phyloP scores from a whole-genome alignment of 2,113 vertebrate genomes.

The Rhadina sibilatrix region DNA sequence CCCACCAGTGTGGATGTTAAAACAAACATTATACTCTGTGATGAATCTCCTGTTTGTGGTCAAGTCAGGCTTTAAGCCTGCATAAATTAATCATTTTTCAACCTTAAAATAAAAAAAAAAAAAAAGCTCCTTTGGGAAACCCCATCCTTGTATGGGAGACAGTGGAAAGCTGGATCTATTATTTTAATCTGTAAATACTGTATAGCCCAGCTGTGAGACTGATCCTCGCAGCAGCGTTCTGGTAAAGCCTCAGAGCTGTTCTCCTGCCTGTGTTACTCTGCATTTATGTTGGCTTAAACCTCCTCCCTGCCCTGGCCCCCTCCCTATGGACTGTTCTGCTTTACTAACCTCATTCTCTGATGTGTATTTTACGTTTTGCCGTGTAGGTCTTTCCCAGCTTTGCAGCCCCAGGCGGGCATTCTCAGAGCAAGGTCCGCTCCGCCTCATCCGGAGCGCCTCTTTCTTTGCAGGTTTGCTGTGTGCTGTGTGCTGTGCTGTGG shows the following conservation, averaged over 20 bases:
- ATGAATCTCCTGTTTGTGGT: constrained; percentile 45
- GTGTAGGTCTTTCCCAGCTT: constrained; percentile 98
- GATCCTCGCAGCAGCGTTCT: background rate
- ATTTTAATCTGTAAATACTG: background rate
- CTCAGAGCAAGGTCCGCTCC: constrained; percentile 99
- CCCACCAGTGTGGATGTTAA: background rate
- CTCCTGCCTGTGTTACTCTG: constrained; percentile 43
- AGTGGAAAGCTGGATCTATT: constrained; percentile 2
- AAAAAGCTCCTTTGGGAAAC: background rate
- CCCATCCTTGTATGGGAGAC: background rate
- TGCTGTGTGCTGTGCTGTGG: constrained; percentile 81
- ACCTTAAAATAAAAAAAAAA: background rate
- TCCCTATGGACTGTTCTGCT: constrained; percentile 64
- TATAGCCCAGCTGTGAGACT: background rate
- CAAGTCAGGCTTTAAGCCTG: constrained; percentile 10
- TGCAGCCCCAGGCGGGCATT: constrained; percentile 99
- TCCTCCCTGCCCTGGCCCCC: constrained; percentile 45
- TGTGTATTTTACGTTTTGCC: constrained; percentile 84
- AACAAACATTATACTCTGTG: constrained; percentile 8
- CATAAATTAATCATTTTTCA: constrained; percentile 34
- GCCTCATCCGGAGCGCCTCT: constrained; percentile 99
- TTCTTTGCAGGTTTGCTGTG: constrained; percentile 99
- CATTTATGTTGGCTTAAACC: constrained; percentile 50
- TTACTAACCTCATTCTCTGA: constrained; percentile 81
- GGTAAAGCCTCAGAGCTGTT: constrained; percentile 8